Conservation (phyloP, 2,888 invertebrate species). For the Mayetiola destructor region DNA sequence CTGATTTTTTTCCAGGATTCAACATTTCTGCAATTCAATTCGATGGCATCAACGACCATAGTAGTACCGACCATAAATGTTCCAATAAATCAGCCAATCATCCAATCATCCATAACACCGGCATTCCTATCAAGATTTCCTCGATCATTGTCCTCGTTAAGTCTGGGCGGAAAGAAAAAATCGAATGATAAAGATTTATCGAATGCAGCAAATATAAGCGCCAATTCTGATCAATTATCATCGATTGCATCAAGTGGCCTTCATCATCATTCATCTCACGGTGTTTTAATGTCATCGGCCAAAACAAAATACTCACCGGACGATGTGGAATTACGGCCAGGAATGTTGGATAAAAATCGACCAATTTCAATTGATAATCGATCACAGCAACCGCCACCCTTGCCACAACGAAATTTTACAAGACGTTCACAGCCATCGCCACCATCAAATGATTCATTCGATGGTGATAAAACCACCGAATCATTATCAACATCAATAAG, state of each 20-base stretch:
- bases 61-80: constrained; percentile 22
- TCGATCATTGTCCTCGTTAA: constrained; percentile 34
- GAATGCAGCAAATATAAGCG: neutral
- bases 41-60: constrained; percentile 24
- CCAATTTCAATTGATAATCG: constrained; percentile 20
- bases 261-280: constrained; percentile 23
- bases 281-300: constrained; percentile 26
- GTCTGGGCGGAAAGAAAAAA: constrained; percentile 34
- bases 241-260: constrained; percentile 21
- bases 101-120: constrained; percentile 28
- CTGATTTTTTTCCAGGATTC: constrained; percentile 17
- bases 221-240: neutral
- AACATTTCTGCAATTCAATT: constrained; percentile 18
- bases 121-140: constrained; percentile 35
- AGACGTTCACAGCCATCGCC: constrained; percentile 27
- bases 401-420: constrained; percentile 40
- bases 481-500: neutral
- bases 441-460: constrained; percentile 18
- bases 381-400: constrained; percentile 36
- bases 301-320: constrained; percentile 29
- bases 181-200: constrained; percentile 30
- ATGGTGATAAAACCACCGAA: neutral
- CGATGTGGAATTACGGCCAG: constrained; percentile 23
- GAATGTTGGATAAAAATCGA: neutral
- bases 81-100: constrained; percentile 19